Evolutionary conservation across 2,888 invertebrate genomes (phyloP), one percentile per base, ranked within the genome.

Genomic region (Phania funesta): DNA sequence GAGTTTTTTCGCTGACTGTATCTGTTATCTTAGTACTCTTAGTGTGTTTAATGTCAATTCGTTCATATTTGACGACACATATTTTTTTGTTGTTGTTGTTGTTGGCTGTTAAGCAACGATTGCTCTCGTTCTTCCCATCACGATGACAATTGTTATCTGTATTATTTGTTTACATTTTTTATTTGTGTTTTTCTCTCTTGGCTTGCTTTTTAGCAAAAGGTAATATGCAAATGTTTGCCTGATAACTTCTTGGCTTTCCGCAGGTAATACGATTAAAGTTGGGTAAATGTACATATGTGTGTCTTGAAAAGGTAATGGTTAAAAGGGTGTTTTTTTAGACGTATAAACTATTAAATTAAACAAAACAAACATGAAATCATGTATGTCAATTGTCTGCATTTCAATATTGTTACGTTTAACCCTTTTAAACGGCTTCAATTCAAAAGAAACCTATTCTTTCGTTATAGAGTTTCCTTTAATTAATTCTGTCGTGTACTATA

Each of bases 41-140:
- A 2, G 35, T 35, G 52, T 35, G 38, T 50, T 65, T 4, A 16
- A 46, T 58, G 35, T 26, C 29, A 46, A 48, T 16, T 50, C 48
- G 35, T 35, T 16, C 46, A 60, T 20, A 44, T 62, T 64, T 70
- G 24, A 64, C 48, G 71, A 71, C 35, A 65, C 58, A 73, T 16
- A 13, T 24, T 8, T 24, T 73, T n/a, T n/a, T n/a, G n/a, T n/a
- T n/a, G n/a, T 64, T 64, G n/a, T 67, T 1, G 16, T 38, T 52
- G 18, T 20, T 26, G 44, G 20, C 50, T 38, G 11, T n/a, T 41
- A 24, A 11, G 26, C 13, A 56, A 77, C 70, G 68, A 70, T 44
- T 80, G 67, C 71, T 79, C 71, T 82, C 82, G 62, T 74, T 81
- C 62, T 74, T 74, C 77, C 52, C 74, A n/a, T n/a, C n/a, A 82